Evolutionary conservation across 2,888 invertebrate genomes (phyloP), one percentile per base, ranked within the genome.

Genomic region (Petrolisthes manimaculis): DNA sequence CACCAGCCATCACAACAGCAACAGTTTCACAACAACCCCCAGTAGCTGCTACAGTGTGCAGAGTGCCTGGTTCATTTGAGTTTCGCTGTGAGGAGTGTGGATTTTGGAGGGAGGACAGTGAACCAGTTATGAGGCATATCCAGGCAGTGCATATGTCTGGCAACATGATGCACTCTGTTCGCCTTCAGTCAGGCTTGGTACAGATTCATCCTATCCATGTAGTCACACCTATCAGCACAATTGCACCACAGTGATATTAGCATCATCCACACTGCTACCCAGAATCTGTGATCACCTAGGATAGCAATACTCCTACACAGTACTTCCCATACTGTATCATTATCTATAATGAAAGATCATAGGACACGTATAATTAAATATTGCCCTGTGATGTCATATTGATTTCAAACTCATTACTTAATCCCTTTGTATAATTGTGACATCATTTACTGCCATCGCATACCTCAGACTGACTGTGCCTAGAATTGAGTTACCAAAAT

Each of bases 71-170:
- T 8, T 88, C 90, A n/a, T 78, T 90, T 79, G 90, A 88, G 56
- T 91, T 91, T 55, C 83, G 89, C n/a, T 91, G 91, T 77, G 88
- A 91, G 71, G 89, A 89, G 74, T 91, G 91, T 82, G 91, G 91
- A 24, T 89, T 89, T 53, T 88, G 89, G 82, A 83, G 89, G 61
- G 83, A 86, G 78, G 86, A 84, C 18, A 89, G 91, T 53, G 86
- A 88, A 9, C 89, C 88, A 3, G 88, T 91, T 12, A 86, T 91
- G 85, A 75, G 85, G 53, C 91, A 91, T 78, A 91, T 91, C 71
- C 88, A 89, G 85, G 89, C 89, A 14, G 89, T 91, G 55, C 91
- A 91, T 67, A 89, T 91, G 86, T 89, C 89, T n/a, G 91, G 91
- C 54, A 88, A 89, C 61, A 86, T 91, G 81, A 55, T 89, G 24